Conservation (phyloP, 1,140 invertebrate species). For the Aphelenchoides besseyi region DNA sequence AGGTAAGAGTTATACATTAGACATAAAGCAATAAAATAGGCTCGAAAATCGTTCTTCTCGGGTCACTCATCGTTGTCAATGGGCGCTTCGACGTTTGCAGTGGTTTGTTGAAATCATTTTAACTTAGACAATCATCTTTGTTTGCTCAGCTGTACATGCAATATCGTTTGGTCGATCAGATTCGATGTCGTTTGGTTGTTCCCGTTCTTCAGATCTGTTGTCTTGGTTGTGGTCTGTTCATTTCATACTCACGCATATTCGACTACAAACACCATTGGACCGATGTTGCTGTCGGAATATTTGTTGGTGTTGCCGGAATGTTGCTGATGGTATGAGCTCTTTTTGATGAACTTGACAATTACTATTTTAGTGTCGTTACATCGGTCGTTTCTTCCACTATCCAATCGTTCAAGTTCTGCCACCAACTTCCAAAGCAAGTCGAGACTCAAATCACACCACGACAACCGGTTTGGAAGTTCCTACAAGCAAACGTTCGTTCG, state of each 20-base stretch:
- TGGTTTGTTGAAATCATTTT: slow-evolving; percentile 30
- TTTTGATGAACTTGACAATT: too few relatives aligned
- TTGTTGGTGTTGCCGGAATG: slow-evolving; percentile 65
- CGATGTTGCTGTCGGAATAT: slow-evolving; percentile 71
- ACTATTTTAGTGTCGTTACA: neutral
- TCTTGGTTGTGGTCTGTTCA: slow-evolving; percentile 31
- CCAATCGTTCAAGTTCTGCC: neutral
- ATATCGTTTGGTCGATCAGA: slow-evolving; percentile 64
- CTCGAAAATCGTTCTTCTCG: slow-evolving; percentile 35
- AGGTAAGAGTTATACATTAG: neutral
- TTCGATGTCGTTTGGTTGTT: slow-evolving; percentile 4
- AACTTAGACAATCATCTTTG: neutral
- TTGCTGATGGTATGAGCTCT: too few relatives aligned
- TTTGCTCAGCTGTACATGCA: slow-evolving; percentile 78
- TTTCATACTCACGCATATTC: slow-evolving; percentile 78
- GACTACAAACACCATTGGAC: slow-evolving; percentile 96
- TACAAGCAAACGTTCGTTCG: slow-evolving; percentile 1
- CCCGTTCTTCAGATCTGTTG: slow-evolving; percentile 33
- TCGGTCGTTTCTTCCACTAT: neutral
- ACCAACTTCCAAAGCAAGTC: neutral
- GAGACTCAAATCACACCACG: neutral
- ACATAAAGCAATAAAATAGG: slow-evolving; percentile 22
- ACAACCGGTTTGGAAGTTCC: neutral
- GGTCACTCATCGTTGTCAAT: slow-evolving; percentile 38
- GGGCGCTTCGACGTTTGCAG: slow-evolving; percentile 33